Percentiles rank a stretch among this genome's conserved stretches.
These are phyloP conservation scores for Hemaris fuciformis DNA, from an alignment of 2,888 invertebrate genomes.

Conservation along the genomic window DNA sequence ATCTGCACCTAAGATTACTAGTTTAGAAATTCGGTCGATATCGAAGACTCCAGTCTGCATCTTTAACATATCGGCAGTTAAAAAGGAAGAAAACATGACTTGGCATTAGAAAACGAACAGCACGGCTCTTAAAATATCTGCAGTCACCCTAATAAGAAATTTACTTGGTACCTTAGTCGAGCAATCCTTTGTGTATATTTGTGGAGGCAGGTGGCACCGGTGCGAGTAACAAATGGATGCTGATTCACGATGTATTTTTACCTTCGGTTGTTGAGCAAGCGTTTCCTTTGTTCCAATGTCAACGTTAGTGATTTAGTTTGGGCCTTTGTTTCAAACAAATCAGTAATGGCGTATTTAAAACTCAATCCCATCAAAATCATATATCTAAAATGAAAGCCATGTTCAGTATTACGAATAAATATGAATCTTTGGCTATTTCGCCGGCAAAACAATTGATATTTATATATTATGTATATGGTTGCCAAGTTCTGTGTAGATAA, in stretches of 20 bases:
- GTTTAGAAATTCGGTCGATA: too few species aligned
- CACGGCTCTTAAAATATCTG: neutral
- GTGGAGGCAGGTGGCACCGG: conserved; percentile 43
- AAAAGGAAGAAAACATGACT: neutral
- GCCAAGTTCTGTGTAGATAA: too few species aligned
- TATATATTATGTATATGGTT: too few species aligned
- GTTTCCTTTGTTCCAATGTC: conserved; percentile 5
- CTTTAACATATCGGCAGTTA: too few species aligned
- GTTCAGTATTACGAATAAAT: too few species aligned
- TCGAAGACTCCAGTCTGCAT: too few species aligned
- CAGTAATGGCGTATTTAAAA: too few species aligned
- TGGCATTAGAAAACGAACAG: neutral
- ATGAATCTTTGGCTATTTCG: too few species aligned
- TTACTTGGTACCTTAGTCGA: conserved; percentile 5
- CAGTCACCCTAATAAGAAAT: neutral
- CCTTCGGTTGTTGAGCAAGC: conserved; percentile 11
- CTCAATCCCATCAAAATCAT: too few species aligned
- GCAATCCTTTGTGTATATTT: conserved; percentile 59
- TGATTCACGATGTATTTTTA: conserved; percentile 44
- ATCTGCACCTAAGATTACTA: too few species aligned
- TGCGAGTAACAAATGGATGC: conserved; percentile 22
- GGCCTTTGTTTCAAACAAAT: neutral
- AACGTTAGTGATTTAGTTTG: neutral
- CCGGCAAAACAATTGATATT: too few species aligned
- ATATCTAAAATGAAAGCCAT: too few species aligned